Base-by-base conservation (phyloP, 2,888 invertebrate genomes). In the Coelopa pilipes region DNA sequence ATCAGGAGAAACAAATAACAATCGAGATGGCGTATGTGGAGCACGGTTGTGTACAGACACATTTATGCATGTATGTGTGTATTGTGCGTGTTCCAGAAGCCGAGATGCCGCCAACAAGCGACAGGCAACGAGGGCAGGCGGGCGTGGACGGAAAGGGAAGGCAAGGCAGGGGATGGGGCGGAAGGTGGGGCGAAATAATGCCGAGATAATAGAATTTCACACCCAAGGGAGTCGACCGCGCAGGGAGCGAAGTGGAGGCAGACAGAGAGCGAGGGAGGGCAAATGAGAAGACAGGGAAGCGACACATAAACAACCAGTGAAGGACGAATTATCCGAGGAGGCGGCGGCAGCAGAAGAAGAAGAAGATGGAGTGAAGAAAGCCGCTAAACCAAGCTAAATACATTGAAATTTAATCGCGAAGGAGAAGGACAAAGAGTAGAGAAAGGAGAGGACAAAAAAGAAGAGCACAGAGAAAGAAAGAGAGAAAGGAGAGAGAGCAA, bases 161-260 rank as follows among this genome's bases (percentile, higher is more conserved):
- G 4, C 21, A 59, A 21, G 13, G 17, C 4, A 13, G 57, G 17
- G 34, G 34, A 53, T n/a, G 53, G 34, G 7, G 19, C 3, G 57
- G 57, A 5, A 19, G 57, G 19, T 17, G 11, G 57, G n/a, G 59
- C 1, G 21, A 66, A 66, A 19, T 66, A 66, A 66, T 66, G 50
- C 50, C 10, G 19, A 49, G 66, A 66, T 66, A 66, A 66, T 66
- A 66, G 66, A 66, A 66, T 66, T 66, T 66, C 50, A 50, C 66
- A 66, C 66, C 65, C 66, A 66, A 9, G 66, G 66, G 66, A 66
- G 50, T 66, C n/a, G 13, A 21, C 19, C 49, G 15, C 49, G n/a
- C 24, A 49, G 21, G 34, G 34, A 34, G 34, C 19, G 17, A 68
- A 68, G 45, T n/a, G 17, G 15, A 34, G 21, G 60, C 45, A 62